Base-by-base conservation (phyloP, 1,140 invertebrate species). In the Bicyclus anynana region DNA sequence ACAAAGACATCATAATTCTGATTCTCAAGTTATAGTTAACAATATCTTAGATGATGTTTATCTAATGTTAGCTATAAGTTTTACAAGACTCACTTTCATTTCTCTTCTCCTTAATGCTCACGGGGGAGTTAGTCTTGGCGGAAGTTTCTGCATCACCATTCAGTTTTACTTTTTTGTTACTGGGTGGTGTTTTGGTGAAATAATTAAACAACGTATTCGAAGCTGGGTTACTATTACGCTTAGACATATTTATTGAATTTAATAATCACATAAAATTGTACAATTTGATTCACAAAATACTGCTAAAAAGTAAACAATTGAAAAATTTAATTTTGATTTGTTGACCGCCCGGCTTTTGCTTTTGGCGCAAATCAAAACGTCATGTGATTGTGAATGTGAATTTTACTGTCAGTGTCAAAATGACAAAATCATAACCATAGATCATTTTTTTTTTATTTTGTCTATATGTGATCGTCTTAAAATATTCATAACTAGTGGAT, bases 201-300 rank as follows among this genome's bases (percentile, higher is more conserved):
- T 91, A 91, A 68, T 91, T 91, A 38, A 91, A 90, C n/a, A 91
- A 62, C 0, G 90, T 91, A 69, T 91, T 91, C n/a, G 70, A 58
- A 63, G 37, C 69, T 59, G 53, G 81, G 62, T 44, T 70, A 42
- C 77, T 86, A 60, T 84, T 87, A 46, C 87, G 70, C 63, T 89
- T 89, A 14, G 86, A 87, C 89, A 89, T 90, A 48, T 47, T 59
- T 40, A 2, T 40, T 40, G 5, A 16, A 40, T 40, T 16, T 16
- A 10, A 23, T n/a, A n/a, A n/a, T n/a, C 23, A 23, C 23, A 23
- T 4, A 23, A 23, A 23, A 23, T 4, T 4, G 7, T 4, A 2
- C 2, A 23, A 23, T 23, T 4, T 23, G 7, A 23, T 23, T 23
- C 23, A 23, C 23, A 23, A 23, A 23, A 23, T 7, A 23, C 23